phyloP scores from a whole-genome alignment of 2,888 invertebrate species.

The Patella caerulea region DNA sequence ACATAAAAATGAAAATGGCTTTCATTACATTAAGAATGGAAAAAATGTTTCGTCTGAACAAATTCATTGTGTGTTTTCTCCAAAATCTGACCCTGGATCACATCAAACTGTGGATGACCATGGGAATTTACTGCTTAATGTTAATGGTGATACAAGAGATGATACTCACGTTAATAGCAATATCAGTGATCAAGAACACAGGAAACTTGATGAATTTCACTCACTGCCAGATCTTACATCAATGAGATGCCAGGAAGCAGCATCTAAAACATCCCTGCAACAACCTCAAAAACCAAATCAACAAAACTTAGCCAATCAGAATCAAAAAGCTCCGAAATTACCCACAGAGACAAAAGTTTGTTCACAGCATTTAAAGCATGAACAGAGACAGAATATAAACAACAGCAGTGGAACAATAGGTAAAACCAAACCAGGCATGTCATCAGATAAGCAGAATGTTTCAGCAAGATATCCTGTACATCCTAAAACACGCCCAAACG shows the following conservation, averaged over 20 bases:
- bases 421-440: background rate
- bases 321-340: background rate
- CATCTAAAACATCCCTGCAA: background rate
- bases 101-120: background rate
- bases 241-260: background rate
- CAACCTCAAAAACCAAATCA: slow-evolving; percentile 1
- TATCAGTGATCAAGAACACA: background rate
- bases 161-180: background rate
- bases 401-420: background rate
- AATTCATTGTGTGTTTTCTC: background rate
- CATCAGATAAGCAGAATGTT: background rate
- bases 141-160: background rate
- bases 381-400: background rate
- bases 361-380: background rate
- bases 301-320: background rate
- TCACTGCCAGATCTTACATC: background rate
- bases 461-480: background rate
- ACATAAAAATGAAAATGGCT: too few species aligned
- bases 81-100: background rate
- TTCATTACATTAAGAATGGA: too few species aligned
- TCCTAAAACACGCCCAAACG: background rate
- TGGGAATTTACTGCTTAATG: background rate
- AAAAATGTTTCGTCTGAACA: too few species aligned
- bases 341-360: background rate
- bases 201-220: background rate